Conservation (phyloP, 2,797 vertebrate genomes). For the Chrosomus eos region DNA sequence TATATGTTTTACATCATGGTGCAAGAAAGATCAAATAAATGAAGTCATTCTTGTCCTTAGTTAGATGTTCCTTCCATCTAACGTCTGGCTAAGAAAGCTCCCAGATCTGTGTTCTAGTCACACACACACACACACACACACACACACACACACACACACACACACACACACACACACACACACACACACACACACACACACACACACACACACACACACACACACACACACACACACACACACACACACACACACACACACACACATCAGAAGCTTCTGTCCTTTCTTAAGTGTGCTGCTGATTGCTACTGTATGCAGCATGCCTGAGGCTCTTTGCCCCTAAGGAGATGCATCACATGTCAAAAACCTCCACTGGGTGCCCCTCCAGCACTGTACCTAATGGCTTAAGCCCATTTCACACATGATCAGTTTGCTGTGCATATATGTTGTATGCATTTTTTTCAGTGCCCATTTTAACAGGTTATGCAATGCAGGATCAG, state of each 20-base stretch:
- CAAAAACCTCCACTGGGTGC: not conserved
- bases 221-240: not conserved
- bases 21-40: too few species aligned
- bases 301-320: not conserved
- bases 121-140: not conserved
- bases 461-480: too few species aligned
- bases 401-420: not conserved
- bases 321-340: constrained; percentile 1
- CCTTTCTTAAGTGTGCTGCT: not conserved
- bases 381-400: not conserved
- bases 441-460: too few species aligned
- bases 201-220: not conserved
- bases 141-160: not conserved
- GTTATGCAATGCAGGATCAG: too few species aligned
- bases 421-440: too few species aligned
- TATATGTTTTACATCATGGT: too few species aligned
- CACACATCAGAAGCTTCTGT: not conserved
- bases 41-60: not conserved
- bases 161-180: too few species aligned
- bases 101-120: not conserved
- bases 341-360: not conserved
- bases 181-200: not conserved
- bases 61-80: not conserved
- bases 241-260: not conserved
- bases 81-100: not conserved